Evolutionary conservation across 2,888 invertebrate species (phyloP).

Genomic region (Melieria omissa): DNA sequence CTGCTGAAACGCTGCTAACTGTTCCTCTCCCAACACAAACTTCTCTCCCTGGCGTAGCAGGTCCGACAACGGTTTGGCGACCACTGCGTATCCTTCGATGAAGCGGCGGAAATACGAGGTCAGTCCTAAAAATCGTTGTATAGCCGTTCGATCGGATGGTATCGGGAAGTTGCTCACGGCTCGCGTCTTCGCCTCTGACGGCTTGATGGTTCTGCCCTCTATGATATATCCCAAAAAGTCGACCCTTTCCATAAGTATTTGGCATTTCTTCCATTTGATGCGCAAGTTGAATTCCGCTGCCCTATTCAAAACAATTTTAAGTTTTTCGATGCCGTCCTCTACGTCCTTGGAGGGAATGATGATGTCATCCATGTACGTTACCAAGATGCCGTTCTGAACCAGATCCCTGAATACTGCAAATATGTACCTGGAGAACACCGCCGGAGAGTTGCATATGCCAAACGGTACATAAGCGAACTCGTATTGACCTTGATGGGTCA

Average conservation of each 20-base stretch:
- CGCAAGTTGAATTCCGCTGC: slow-evolving; percentile 25
- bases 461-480: slow-evolving; percentile 39
- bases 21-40: slow-evolving; percentile 33
- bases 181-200: slow-evolving; percentile 32
- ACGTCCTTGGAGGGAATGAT: slow-evolving; percentile 13
- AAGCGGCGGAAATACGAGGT: slow-evolving; percentile 39
- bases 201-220: slow-evolving; percentile 15
- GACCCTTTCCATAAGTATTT: slow-evolving; percentile 36
- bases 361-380: slow-evolving; percentile 26
- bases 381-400: slow-evolving; percentile 21
- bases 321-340: slow-evolving; percentile 22
- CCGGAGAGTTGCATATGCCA: slow-evolving; percentile 40
- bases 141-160: slow-evolving; percentile 21
- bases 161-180: slow-evolving; percentile 32
- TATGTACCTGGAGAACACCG: slow-evolving; percentile 38
- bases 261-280: slow-evolving; percentile 40
- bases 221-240: slow-evolving; percentile 31
- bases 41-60: slow-evolving; percentile 30
- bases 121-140: slow-evolving; percentile 37
- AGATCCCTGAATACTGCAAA: slow-evolving; percentile 17
- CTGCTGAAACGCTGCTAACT: slow-evolving; percentile 28
- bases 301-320: slow-evolving; percentile 27
- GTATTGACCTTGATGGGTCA: too few species aligned
- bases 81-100: slow-evolving; percentile 41
- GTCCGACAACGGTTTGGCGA: slow-evolving; percentile 57